Base-by-base conservation (phyloP, 2,888 invertebrate genomes). In the Ornithoptera alexandrae region DNA sequence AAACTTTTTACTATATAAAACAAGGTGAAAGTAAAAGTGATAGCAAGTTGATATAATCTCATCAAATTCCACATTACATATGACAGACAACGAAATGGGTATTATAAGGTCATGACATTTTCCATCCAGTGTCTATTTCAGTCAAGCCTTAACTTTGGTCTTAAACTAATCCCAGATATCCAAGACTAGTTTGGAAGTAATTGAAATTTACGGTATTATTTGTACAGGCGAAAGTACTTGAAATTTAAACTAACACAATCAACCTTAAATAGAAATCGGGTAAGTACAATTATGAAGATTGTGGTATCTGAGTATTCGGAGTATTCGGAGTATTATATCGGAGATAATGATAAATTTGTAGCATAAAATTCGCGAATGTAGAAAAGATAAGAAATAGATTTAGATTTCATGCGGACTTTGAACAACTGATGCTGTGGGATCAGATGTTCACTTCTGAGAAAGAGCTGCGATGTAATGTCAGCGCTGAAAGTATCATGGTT, bases 21-120 rank as follows among this genome's bases (percentile, higher is more conserved):
- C 20, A 57, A 10, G n/a, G 62, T 67, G 58, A 56, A 57, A 24
- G 15, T 42, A 39, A 57, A 24, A 46, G 17, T 24, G 30, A 42
- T 50, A 56, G 57, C 7, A 30, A 39, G 42, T 62, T 58, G 67
- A 62, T 57, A 58, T 62, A 68, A 68, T 68, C 62, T 68, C 58
- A 46, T 68, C 62, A 63, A 62, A 68, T 62, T 46, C 62, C 30
- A 62, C 57, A 46, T 68, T 42, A 68, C 46, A 62, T 62, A 30
- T 68, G 62, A 68, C 62, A 68, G 58, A 46, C 62, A 58, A 62
- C 62, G 62, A 61, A 68, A 68, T 62, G 30, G 36, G 68, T 64
- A 53, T 39, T 64, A 64, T 64, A 64, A 64, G 67, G 62, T 68
- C 46, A 58, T 30, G 46, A 62, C 46, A 68, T 62, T 58, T 62